Evolutionary conservation across 2,888 invertebrate genomes (phyloP), one percentile per base, ranked within the genome.

Genomic region (Protula sp.): DNA sequence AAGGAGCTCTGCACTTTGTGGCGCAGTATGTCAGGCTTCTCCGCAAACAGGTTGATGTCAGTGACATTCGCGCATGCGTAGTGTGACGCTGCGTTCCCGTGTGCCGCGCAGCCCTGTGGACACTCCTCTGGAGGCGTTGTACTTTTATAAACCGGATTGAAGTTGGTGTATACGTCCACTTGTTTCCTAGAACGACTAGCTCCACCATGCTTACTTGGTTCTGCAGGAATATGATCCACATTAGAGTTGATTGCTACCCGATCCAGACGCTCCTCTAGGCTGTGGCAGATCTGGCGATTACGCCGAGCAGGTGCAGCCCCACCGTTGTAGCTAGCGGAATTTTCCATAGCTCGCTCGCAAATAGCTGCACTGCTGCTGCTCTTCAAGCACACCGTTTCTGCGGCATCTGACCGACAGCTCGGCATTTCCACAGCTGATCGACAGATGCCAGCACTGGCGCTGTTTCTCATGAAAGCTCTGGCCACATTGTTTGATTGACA

Each of bases 111-210:
- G n/a, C n/a, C n/a, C n/a, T n/a, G n/a, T 19, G 38, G 38, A 19
- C 19, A 38, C 38, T 38, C 38, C 9, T 38, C 38, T 38, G 50
- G 67, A 5, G 67, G 65, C 3, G 65, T 66, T 22, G 59, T 61
- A 53, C 65, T 63, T 57, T 67, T 62, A 55, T 63, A 67, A 50
- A 65, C 51, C 3, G 67, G 67, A 55, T 67, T 67, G 47, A 66
- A 63, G 19, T 48, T 55, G 45, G n/a, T 26, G 26, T 27, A 31
- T 22, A 64, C 26, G 24, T 55, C 62, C 4, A 59, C 56, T 4
- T 55, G 55, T 47, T 62, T 59, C n/a, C 45, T 50, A 2, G 59
- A 59, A 2, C 51, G 48, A 28, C 62, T 62, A 19, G 59, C 57
- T 47, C 54, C 59, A 52, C 57, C 28, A 3, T n/a, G 53, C 19